A percentile compares a stretch with the other conserved stretches of the same genome.
These are phyloP conservation scores for Cathartes aura DNA, from an alignment of 2,113 vertebrate genomes.

Conservation along the genomic window DNA sequence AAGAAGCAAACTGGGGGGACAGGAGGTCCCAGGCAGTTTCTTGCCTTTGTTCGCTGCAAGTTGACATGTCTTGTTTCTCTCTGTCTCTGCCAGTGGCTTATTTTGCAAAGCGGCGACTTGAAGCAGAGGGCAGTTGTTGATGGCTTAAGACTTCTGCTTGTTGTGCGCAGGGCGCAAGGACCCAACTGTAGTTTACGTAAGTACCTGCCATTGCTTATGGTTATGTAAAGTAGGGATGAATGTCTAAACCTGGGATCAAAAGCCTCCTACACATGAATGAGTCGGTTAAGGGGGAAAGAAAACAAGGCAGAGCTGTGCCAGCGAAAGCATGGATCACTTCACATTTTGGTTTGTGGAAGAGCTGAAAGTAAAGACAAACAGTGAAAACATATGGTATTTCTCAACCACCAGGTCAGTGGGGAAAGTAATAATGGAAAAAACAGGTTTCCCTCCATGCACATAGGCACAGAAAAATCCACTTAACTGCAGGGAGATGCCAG, in stretches of 20 bases:
- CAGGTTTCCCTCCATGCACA: neutral
- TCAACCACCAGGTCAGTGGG: slow-evolving; percentile 20
- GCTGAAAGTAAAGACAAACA: slow-evolving; percentile 61
- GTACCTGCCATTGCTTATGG: slow-evolving; percentile 44
- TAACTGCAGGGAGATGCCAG: neutral
- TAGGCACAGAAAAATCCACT: neutral
- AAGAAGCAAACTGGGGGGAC: neutral
- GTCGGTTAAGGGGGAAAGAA: slow-evolving; percentile 29
- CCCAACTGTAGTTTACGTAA: slow-evolving; percentile 58
- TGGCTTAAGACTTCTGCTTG: slow-evolving; percentile 6
- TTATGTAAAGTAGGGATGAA: slow-evolving; percentile 67
- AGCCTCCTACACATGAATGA: slow-evolving; percentile 75
- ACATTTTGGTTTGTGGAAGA: slow-evolving; percentile 70
- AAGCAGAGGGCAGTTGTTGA: slow-evolving; percentile 13
- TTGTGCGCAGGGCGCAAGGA: neutral
- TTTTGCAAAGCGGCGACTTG: neutral
- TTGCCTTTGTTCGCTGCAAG: neutral
- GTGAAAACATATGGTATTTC: slow-evolving; percentile 15
- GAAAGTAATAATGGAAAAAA: slow-evolving; percentile 5
- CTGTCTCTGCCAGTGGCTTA: neutral
- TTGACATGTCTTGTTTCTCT: neutral
- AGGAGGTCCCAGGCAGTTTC: neutral
- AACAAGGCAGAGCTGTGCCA: slow-evolving; percentile 39
- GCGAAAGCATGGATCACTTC: slow-evolving; percentile 66
- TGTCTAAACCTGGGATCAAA: slow-evolving; percentile 75